Base-by-base conservation (phyloP, 2,888 invertebrate genomes). In the Plagodis dolabraria region DNA sequence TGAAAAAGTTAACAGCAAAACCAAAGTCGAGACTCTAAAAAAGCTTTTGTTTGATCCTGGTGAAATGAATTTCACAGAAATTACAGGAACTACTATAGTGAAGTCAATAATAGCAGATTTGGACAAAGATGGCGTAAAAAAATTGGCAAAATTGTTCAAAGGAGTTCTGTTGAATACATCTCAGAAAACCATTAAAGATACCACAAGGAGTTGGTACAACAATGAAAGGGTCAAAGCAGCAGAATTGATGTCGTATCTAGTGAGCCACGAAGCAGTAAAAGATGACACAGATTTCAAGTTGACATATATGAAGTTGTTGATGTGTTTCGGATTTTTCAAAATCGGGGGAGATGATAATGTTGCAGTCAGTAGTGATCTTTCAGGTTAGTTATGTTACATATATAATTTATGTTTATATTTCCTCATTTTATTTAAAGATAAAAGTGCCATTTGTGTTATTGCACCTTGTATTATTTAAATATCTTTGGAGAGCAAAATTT, bases 41-140 rank as follows among this genome's bases (percentile, higher is more conserved):
- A 95, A 94, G 71, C 80, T 97, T 0, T 86, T 96, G 8, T 92
- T 96, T 47, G 89, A 94, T 76, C 96, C 96, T 0, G 96, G 96
- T 5, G 94, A 95, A 72, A 94, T 96, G 62, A 95, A 95, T 82
- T 95, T 96, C 64, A 96, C 96, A 73, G 96, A 96, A 85, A 94
- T 95, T 36, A 96, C 96, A 22, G 94, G 94, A 9, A 94, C 94
- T 10, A 95, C 94, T 70, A 79, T 96, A 47, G 85, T 96, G 0
- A 95, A 95, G 76, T 93, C 94, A 53, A 90, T 96, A 8, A 94
- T 94, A n/a, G 86, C 90, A 0, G 94, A 93, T 78, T 86, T 96
- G 59, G 93, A 94, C 60, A 83, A 82, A 7, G 93, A 93, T 50
- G 95, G 95, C 7, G 93, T 96, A 0, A 94, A 94, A 73, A 94